Conservation (phyloP, 1,140 invertebrate species). For the Papilio glaucus region DNA sequence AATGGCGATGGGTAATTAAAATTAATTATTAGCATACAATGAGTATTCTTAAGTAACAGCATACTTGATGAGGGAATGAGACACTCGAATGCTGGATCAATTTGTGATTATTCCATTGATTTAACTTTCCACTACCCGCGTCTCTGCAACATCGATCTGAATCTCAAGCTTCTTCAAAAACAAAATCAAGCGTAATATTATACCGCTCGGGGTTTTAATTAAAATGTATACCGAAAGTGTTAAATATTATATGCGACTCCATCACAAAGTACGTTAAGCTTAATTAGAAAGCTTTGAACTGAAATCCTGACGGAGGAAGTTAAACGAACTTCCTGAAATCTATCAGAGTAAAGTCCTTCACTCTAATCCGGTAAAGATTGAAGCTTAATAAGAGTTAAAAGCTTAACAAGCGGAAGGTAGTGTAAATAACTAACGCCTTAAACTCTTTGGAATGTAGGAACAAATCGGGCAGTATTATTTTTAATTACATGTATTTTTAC, state of each 20-base stretch:
- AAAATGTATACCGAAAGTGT: neutral
- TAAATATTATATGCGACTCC: slow-evolving; percentile 15
- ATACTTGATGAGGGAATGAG: too few relatives aligned
- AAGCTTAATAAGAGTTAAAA: neutral
- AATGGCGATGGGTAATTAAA: too few relatives aligned
- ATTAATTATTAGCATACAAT: too few relatives aligned
- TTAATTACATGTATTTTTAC: too few relatives aligned
- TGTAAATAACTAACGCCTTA: neutral
- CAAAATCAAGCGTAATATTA: neutral
- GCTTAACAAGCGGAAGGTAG: neutral
- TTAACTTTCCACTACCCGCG: too few relatives aligned
- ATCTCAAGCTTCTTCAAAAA: neutral
- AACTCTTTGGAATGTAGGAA: neutral
- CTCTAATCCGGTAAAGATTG: neutral
- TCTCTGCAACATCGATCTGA: too few relatives aligned
- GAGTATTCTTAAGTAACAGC: too few relatives aligned
- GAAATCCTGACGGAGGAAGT: slow-evolving; percentile 4
- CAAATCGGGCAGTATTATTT: neutral
- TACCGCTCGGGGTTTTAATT: neutral
- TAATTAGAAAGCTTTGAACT: slow-evolving; percentile 18
- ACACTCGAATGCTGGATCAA: too few relatives aligned
- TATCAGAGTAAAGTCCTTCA: neutral
- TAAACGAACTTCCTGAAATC: slow-evolving; percentile 24
- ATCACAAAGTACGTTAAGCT: slow-evolving; percentile 26
- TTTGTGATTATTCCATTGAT: too few relatives aligned